Evolutionary conservation across 2,113 vertebrate species (phyloP).

Genomic region (Willisornis vidua): DNA sequence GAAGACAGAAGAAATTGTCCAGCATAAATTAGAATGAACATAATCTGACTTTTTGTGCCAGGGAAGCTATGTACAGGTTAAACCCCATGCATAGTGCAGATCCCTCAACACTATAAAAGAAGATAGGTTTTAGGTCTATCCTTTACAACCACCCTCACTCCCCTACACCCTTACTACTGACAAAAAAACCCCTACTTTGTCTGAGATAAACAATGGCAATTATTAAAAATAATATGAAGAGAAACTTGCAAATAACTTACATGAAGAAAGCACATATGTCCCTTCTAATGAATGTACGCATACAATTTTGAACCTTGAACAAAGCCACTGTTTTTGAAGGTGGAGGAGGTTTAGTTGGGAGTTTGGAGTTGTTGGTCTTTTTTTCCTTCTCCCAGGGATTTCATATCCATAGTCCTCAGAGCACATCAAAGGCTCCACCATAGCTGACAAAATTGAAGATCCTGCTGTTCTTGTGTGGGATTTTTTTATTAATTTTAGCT

Average conservation of each 20-base stretch:
- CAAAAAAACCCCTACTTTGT: background rate
- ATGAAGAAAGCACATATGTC: rapidly evolving
- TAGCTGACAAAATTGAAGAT: background rate
- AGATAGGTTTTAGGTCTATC: background rate
- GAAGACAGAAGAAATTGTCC: background rate
- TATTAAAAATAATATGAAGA: background rate
- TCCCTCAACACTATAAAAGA: background rate
- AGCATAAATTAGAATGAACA: background rate
- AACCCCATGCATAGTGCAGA: background rate
- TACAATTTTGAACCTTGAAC: background rate
- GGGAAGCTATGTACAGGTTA: background rate
- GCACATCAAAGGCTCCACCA: background rate
- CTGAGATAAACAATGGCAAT: background rate
- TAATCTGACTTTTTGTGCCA: background rate
- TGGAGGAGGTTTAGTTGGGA: background rate
- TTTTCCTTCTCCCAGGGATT: background rate
- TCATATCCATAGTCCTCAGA: background rate
- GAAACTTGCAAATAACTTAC: background rate
- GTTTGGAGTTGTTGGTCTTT: background rate
- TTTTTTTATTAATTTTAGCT: background rate
- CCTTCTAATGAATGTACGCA: background rate
- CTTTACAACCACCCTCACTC: background rate
- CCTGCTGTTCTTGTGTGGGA: background rate
- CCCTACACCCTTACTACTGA: background rate
- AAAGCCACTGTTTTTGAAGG: background rate